Percentiles rank a stretch among this genome's conserved stretches.
phyloP scores from a whole-genome alignment of 2,113 vertebrate species.

The Corapipo altera region DNA sequence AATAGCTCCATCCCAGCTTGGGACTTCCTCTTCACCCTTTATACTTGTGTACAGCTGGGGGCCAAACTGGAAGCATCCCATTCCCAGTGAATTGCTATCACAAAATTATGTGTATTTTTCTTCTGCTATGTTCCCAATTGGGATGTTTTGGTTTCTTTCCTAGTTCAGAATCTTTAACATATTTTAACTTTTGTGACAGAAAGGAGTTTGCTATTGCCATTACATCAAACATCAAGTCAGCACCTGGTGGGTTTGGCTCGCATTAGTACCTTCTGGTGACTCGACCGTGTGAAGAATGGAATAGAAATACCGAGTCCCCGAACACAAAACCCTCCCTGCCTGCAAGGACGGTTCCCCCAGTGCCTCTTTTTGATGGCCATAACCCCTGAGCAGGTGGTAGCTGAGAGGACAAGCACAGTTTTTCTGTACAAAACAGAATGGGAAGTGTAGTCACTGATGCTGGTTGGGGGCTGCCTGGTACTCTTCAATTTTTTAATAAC shows the following conservation, averaged over 20 bases:
- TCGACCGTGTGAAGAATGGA: not conserved
- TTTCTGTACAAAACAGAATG: not conserved
- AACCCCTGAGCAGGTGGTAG: not conserved
- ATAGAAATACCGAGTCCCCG: not conserved
- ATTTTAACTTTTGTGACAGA: not conserved
- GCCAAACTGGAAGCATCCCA: not conserved
- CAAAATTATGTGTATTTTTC: not conserved
- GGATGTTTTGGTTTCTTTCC: not conserved
- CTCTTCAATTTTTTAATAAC: constrained; percentile 23
- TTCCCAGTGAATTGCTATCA: not conserved
- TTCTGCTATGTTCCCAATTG: not conserved
- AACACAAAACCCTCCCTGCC: not conserved
- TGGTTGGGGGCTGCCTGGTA: not conserved
- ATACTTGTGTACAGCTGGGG: not conserved
- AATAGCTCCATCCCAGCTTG: not conserved
- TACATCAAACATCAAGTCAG: not conserved
- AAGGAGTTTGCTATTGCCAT: fast-evolving
- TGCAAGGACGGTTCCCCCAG: not conserved
- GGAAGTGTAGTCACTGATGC: not conserved
- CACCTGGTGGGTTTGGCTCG: not conserved
- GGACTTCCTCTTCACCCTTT: not conserved
- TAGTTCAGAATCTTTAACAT: not conserved
- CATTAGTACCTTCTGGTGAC: not conserved
- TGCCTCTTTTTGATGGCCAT: not conserved
- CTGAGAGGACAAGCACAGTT: not conserved